phyloP scores from a whole-genome alignment of 2,888 invertebrate genomes.

The Drosophila robusta region DNA sequence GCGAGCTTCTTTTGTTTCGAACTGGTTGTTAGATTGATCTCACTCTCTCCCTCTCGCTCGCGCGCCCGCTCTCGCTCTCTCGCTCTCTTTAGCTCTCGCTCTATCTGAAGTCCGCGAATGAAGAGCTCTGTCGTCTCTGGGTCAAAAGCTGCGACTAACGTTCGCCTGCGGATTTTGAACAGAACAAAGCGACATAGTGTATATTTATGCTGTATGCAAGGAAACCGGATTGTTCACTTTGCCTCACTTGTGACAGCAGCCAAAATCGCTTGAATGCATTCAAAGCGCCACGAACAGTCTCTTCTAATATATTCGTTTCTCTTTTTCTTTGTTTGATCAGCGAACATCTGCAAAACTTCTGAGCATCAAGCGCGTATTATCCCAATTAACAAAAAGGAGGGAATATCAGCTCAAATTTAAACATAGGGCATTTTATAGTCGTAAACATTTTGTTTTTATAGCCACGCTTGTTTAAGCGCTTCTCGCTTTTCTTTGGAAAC shows the following conservation, averaged over 20 bases:
- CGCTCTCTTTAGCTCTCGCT: neutral
- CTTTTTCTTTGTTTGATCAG: slow-evolving; percentile 14
- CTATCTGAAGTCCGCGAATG: slow-evolving; percentile 20
- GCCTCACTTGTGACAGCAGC: slow-evolving; percentile 12
- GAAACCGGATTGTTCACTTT: slow-evolving; percentile 56
- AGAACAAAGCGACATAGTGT: slow-evolving; percentile 44
- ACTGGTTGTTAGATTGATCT: slow-evolving; percentile 72
- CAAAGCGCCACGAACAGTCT: slow-evolving; percentile 7
- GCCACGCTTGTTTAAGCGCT: slow-evolving; percentile 27
- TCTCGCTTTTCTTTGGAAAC: slow-evolving; percentile 49
- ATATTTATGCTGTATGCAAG: slow-evolving; percentile 36
- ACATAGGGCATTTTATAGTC: slow-evolving; percentile 40
- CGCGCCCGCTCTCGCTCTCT: neutral
- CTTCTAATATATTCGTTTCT: slow-evolving; percentile 39
- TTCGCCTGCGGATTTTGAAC: slow-evolving; percentile 32
- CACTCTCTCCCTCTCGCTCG: slow-evolving; percentile 35
- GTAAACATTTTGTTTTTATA: neutral
- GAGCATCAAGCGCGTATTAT: neutral
- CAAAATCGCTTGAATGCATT: slow-evolving; percentile 32
- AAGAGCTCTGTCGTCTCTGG: slow-evolving; percentile 49
- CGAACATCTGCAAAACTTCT: slow-evolving; percentile 8
- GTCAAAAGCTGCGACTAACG: slow-evolving; percentile 56
- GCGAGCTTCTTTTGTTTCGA: slow-evolving; percentile 70
- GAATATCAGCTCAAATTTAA: neutral
- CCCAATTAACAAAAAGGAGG: neutral